A percentile compares a stretch with the other conserved stretches of the same genome.
These are phyloP conservation scores for Cosmia pyralina DNA, from an alignment of 2,888 invertebrate species.

Conservation along the genomic window DNA sequence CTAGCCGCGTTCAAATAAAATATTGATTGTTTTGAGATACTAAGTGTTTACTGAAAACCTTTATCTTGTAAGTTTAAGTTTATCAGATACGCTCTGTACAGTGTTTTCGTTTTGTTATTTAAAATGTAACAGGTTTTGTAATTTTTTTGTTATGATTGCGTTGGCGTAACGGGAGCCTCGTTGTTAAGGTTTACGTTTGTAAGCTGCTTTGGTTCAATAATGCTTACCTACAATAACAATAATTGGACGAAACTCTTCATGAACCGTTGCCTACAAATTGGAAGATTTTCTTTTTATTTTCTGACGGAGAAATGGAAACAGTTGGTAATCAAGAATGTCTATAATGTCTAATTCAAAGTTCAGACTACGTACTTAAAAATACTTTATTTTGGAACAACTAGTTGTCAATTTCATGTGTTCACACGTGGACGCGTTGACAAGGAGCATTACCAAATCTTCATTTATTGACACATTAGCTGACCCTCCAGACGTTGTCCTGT, in stretches of 20 bases:
- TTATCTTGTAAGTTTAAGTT: conserved; percentile 73
- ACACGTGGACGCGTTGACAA: background rate
- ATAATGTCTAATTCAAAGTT: background rate
- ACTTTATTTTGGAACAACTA: background rate
- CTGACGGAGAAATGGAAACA: background rate
- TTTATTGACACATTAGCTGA: background rate
- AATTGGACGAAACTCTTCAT: conserved; percentile 38
- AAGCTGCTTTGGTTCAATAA: conserved; percentile 28
- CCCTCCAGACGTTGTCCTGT: too few relatives aligned
- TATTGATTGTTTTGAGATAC: conserved; percentile 82
- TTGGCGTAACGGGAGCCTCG: conserved; percentile 8
- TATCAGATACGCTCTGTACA: conserved; percentile 60
- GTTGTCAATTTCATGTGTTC: background rate
- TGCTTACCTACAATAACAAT: conserved; percentile 40
- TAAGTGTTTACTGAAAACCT: conserved; percentile 69
- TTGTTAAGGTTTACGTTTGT: conserved; percentile 32
- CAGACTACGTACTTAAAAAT: too few relatives aligned
- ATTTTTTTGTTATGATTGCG: conserved; percentile 26
- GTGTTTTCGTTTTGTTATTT: conserved; percentile 61
- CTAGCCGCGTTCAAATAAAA: conserved; percentile 74
- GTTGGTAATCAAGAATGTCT: background rate
- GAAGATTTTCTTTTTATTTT: conserved; percentile 16
- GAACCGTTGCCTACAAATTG: conserved; percentile 31
- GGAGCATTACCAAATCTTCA: background rate
- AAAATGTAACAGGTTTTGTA: conserved; percentile 34